Evolutionary conservation across 2,113 vertebrate genomes (phyloP).

Genomic region (Ranitomeya variabilis): DNA sequence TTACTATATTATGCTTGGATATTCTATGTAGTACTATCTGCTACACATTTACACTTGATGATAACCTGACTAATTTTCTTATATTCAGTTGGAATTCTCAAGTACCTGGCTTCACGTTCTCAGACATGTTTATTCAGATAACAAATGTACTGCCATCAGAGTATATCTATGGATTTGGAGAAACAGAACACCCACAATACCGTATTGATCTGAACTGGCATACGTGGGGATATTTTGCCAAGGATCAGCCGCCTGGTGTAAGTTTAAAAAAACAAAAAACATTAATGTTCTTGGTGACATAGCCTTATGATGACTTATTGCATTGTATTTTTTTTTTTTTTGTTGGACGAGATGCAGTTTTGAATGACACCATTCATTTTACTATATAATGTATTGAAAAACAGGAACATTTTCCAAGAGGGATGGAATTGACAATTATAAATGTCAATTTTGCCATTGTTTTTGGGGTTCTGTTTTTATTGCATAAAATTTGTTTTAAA

Average conservation of each 20-base stretch:
- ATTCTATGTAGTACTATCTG: not conserved
- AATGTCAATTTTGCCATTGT: too few relatives aligned
- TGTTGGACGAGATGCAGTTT: too few relatives aligned
- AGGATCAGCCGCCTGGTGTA: conserved; percentile 86
- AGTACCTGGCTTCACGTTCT: conserved; percentile 88
- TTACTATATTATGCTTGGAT: not conserved
- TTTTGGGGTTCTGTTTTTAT: too few relatives aligned
- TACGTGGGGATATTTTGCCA: conserved; percentile 76
- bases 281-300: too few relatives aligned
- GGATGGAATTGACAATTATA: too few relatives aligned
- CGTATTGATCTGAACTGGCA: conserved; percentile 74
- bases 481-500: too few relatives aligned
- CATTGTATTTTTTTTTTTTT: too few relatives aligned
- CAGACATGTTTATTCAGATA: conserved; percentile 91
- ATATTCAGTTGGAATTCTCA: conserved; percentile 85
- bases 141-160: conserved; percentile 81
- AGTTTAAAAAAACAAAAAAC: conserved; percentile 60
- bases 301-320: too few relatives aligned
- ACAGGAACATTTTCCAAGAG: too few relatives aligned
- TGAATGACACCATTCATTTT: too few relatives aligned
- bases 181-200: conserved; percentile 78
- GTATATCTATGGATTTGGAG: conserved; percentile 87
- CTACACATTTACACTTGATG: not conserved
- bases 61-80: not conserved
- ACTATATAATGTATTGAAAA: too few relatives aligned